Conservation (phyloP, 2,797 vertebrate species). For the Hippoglossus hippoglossus region DNA sequence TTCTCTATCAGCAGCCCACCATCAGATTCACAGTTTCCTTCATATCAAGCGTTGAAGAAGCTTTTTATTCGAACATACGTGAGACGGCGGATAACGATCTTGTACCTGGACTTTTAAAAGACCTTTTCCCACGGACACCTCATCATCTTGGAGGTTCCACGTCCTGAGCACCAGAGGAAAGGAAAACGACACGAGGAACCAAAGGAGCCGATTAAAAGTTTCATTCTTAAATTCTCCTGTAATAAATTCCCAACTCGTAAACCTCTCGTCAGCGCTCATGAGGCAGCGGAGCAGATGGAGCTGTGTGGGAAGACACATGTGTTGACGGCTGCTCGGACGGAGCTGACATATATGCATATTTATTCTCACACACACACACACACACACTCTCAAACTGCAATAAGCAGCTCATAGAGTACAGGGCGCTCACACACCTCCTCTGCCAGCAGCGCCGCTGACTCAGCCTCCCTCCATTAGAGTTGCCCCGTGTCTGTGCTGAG, state of each 20-base stretch:
- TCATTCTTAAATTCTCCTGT: no score
- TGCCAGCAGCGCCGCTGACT: constrained; percentile 40
- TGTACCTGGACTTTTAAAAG: no score
- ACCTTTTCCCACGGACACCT: no score
- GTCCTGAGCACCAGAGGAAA: no score
- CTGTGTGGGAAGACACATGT: constrained; percentile 49
- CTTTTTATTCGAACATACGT: no score
- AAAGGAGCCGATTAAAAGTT: neutral
- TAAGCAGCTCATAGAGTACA: neutral
- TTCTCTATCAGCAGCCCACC: no score
- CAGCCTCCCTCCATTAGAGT: constrained; percentile 34
- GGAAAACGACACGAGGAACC: neutral
- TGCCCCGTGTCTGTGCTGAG: constrained; percentile 16
- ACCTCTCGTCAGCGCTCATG: neutral
- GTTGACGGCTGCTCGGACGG: constrained; percentile 27
- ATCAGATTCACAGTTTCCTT: no score
- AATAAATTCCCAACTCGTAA: no score
- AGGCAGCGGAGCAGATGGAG: constrained; percentile 65
- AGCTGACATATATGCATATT: constrained; percentile 46
- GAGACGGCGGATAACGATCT: no score
- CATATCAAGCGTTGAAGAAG: no score
- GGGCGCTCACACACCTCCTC: neutral
- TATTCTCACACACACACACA: constrained; percentile 17
- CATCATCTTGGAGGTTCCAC: no score
- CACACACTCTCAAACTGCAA: constrained; percentile 6